Percentiles rank a stretch among this genome's conserved stretches.
Evolutionary conservation across 2,113 vertebrate genomes (phyloP).

Genomic region (Erpornis zantholeuca): DNA sequence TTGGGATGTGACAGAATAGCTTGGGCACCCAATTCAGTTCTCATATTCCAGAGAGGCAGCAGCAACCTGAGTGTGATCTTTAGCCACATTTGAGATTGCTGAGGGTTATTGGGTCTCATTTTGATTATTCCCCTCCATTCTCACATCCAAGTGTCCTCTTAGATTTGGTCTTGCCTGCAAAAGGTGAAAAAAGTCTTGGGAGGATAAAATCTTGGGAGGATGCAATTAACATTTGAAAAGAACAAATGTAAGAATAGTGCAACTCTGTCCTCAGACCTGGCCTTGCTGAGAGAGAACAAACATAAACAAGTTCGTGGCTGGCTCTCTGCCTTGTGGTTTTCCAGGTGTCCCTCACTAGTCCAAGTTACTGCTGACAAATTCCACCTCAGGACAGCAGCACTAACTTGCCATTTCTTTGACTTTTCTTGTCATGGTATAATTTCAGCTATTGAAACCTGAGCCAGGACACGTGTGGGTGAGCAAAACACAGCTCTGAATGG

Average conservation of each 20-base stretch:
- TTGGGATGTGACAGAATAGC: background rate
- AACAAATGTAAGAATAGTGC: background rate
- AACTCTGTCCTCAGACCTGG: background rate
- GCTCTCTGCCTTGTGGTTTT: background rate
- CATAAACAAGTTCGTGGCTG: background rate
- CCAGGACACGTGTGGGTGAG: background rate
- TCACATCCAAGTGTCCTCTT: background rate
- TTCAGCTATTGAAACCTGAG: background rate
- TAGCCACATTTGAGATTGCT: background rate
- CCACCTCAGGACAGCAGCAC: background rate
- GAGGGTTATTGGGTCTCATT: background rate
- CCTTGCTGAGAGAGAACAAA: background rate
- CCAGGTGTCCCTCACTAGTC: background rate
- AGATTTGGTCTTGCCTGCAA: background rate
- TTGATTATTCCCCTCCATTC: background rate
- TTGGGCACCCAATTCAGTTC: background rate
- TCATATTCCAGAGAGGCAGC: background rate
- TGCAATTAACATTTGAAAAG: background rate
- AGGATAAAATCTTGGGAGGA: background rate
- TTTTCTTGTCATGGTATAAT: background rate
- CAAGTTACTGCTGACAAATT: background rate
- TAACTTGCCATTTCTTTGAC: background rate
- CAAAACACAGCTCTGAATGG: background rate
- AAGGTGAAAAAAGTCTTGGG: background rate
- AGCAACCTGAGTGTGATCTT: background rate